Base-by-base conservation (phyloP, 2,888 invertebrate genomes). In the Deilephila elpenor region DNA sequence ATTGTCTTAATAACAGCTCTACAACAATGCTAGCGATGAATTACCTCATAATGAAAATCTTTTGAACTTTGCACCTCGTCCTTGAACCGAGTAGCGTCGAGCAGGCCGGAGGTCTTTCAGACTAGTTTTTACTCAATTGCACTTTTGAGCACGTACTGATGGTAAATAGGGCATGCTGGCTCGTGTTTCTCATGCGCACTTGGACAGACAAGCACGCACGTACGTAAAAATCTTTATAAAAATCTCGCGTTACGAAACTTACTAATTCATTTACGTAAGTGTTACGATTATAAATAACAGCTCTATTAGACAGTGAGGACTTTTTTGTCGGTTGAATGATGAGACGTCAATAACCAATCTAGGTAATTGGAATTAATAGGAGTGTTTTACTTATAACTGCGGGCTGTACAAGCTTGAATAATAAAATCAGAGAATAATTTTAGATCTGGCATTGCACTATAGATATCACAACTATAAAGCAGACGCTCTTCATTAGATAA, bases 141-240 rank as follows among this genome's bases (percentile, higher is more conserved):
- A 77, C 75, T 78, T 78, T 78, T 75, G 76, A 78, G 78, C 80
- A 79, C 70, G 77, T 80, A 82, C 79, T 78, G 72, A 75, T 71
- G 77, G 77, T 81, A 81, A 82, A 82, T 81, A 83, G 82, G 81
- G 79, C 82, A 78, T 79, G 79, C 75, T 74, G 78, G 78, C 78
- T 83, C 79, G 77, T 78, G 76, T 82, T 82, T 78, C 80, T 75
- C 71, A 76, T 74, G 70, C 76, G 67, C 67, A 70, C 73, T 71
- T 59, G 29, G 29, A 11, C 67, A 59, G 71, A 74, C 71, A 59
- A 64, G 59, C 74, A 74, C 71, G 74, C 51, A 74, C 71, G 44
- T 59, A 59, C 20, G 59, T 59, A 51, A 62, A 61, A 71, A 67
- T 64, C 56, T 53, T 64, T 71, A n/a, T 59, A 74, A 71, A 71